A percentile compares a stretch with the other conserved stretches of the same genome.
Conservation (phyloP, 2,888 invertebrate species). For the Gymnocheta viridis region DNA sequence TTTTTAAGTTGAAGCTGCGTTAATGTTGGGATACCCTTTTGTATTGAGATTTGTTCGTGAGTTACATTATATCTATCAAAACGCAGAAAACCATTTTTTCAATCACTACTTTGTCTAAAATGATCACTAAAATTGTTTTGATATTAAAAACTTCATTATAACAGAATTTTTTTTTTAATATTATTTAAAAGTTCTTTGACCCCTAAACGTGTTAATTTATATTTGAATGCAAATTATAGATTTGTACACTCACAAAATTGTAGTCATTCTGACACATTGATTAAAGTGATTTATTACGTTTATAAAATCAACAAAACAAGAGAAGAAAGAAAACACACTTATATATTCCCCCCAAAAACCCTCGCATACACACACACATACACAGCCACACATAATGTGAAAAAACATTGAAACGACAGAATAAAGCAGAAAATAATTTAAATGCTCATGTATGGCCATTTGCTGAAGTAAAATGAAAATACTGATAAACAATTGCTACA, state of each 20-base stretch:
- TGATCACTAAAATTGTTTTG: too few relatives aligned
- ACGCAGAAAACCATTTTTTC: too few relatives aligned
- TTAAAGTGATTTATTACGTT: conserved; percentile 51
- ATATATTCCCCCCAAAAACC: not conserved
- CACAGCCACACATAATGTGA: not conserved
- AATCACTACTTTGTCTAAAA: too few relatives aligned
- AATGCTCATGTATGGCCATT: conserved; percentile 3
- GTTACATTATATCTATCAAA: too few relatives aligned
- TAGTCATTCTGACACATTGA: conserved; percentile 25
- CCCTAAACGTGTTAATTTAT: conserved; percentile 18
- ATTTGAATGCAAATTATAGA: not conserved
- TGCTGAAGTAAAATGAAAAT: conserved; percentile 8
- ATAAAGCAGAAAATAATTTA: conserved; percentile 42
- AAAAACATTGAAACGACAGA: conserved; percentile 34
- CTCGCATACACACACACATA: not conserved
- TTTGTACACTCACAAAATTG: conserved; percentile 23
- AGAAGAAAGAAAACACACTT: not conserved
- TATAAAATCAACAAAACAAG: conserved; percentile 24
- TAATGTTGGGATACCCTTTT: too few relatives aligned
- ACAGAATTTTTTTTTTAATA: too few relatives aligned
- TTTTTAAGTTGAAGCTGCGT: too few relatives aligned
- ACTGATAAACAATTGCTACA: conserved; percentile 26
- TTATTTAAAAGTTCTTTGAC: not conserved
- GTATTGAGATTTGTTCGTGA: too few relatives aligned
- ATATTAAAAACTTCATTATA: too few relatives aligned